Conservation (phyloP, 2,113 vertebrate species). For the Thinocorus orbignyianus region DNA sequence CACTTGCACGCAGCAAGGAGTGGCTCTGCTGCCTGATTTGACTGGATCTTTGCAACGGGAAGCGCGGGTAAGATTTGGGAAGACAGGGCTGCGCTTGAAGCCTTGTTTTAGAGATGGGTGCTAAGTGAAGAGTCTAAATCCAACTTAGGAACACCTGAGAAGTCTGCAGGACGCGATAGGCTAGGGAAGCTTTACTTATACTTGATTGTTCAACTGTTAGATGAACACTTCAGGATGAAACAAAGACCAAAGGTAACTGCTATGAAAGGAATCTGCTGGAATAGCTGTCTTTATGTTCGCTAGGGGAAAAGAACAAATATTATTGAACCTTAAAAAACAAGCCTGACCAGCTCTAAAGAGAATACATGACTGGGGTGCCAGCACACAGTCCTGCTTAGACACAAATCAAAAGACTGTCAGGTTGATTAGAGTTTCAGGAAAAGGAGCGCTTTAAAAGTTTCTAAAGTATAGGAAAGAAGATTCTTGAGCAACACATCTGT, state of each 20-base stretch:
- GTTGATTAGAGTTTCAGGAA: background rate
- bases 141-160: background rate
- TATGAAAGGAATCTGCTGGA: background rate
- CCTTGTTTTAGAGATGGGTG: background rate
- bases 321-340: background rate
- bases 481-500: background rate
- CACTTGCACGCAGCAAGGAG: background rate
- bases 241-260: background rate
- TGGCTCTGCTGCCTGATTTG: background rate
- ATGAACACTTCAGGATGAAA: background rate
- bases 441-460: background rate
- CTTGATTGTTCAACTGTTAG: background rate
- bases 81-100: background rate
- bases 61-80: background rate
- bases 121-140: background rate
- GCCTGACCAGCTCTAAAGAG: background rate
- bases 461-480: background rate
- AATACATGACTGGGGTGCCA: background rate
- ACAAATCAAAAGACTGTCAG: background rate
- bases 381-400: background rate
- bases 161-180: background rate
- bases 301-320: background rate
- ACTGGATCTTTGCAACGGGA: background rate
- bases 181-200: background rate
- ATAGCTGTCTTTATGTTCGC: background rate